Percentiles rank a stretch among this genome's conserved stretches.
These are phyloP conservation scores for Sorex araneus DNA, from an alignment of 2,113 vertebrate genomes.

Conservation along the genomic window DNA sequence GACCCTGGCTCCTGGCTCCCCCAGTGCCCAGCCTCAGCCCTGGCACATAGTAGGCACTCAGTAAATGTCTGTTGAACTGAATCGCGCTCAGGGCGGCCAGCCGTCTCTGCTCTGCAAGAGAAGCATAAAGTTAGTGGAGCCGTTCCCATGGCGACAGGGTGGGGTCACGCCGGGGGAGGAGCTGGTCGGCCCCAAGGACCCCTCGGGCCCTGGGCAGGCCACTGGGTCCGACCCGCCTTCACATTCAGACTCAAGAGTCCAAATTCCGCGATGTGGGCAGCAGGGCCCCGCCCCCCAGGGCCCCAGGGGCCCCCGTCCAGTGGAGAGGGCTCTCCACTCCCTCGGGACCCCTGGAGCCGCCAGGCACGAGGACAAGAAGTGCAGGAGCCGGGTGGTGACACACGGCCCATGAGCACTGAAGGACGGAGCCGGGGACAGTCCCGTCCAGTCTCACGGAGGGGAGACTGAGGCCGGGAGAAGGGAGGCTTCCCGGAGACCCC, in stretches of 20 bases:
- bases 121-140: constrained; percentile 85
- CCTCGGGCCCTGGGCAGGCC: constrained; percentile 52
- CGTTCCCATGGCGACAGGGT: constrained; percentile 60
- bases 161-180: constrained; percentile 1
- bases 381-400: not conserved
- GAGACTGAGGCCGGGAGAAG: constrained; percentile 46
- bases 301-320: not conserved
- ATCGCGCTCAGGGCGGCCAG: constrained; percentile 85
- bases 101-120: constrained; percentile 86
- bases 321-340: not conserved
- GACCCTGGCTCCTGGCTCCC: constrained; percentile 34
- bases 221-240: not conserved
- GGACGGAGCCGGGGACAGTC: not conserved
- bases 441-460: constrained; percentile 26
- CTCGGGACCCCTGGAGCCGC: not conserved
- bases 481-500: not conserved
- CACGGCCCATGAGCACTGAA: not conserved
- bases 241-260: constrained; percentile 55
- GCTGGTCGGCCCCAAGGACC: constrained; percentile 74
- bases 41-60: constrained; percentile 86
- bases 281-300: not conserved
- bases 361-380: not conserved
- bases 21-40: constrained; percentile 84
- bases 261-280: not conserved
- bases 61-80: constrained; percentile 87